Base-by-base conservation (phyloP, 1,140 invertebrate species). In the Diploscapter pachys region DNA sequence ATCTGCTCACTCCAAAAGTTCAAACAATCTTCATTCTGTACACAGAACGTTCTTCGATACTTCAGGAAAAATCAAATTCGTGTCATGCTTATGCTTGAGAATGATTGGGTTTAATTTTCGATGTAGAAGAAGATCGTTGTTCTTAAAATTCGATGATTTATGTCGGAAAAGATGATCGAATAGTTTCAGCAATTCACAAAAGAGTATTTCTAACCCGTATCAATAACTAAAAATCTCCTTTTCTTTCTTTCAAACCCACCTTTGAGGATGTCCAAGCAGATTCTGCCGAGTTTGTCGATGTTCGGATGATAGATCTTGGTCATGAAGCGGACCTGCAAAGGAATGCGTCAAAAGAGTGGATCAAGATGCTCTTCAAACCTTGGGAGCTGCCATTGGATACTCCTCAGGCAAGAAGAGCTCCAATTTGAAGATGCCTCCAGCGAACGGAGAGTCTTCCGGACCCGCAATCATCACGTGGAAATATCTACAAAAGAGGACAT, bases 231-330 rank as follows among this genome's bases (percentile, higher is more conserved):
- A 59, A 59, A 2, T 59, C 57, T 59, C 9, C 9, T 59, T 59
- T 59, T 11, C 57, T 59, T 11, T 59, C 31, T 59, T 51, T 8
- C 31, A 57, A 62, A 54, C 55, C 91, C 92, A 89, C 95, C 95
- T 90, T 92, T 92, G 71, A 92, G 87, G 85, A 92, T 92, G 88
- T 92, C 91, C 81, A 92, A 87, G 87, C 91, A 92, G 88, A 92
- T 92, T 86, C 92, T 87, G 48, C 91, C 91, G 59, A 92, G 86
- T 87, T 91, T 91, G 87, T 92, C 92, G 84, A 92, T 92, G 86
- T 92, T 92, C 57, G 91, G 91, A 88, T 92, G 92, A 86, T 92
- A 92, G 80, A 92, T 92, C 87, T 91, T 91, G 3, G 91, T 92
- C 87, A 92, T 91, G 87, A 92, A 92, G 73, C 90, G 86, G 67